Evolutionary conservation across 2,113 vertebrate genomes (phyloP), one percentile per base, ranked within the genome.

Genomic region (Polypterus bichir): DNA sequence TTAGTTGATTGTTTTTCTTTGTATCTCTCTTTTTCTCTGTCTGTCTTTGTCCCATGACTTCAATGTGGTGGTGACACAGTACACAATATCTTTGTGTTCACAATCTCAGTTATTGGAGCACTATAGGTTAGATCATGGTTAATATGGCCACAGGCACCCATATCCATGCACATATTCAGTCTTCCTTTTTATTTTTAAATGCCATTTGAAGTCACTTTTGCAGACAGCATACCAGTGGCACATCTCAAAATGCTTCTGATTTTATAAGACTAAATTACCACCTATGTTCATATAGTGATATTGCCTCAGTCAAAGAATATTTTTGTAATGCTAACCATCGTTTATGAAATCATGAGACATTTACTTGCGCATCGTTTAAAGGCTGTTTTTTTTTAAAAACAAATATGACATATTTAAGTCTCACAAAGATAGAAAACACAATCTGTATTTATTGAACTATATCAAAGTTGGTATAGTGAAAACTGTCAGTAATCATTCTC

Each of bases 281-380:
- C 45, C 47, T 52, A 27, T 52, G 60, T 48, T 49, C 4, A 61
- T 45, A 48, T 44, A 49, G 27, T 51, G 55, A 57, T 10, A 58
- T 49, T 49, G 57, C 62, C 46, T 61, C 59, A 65, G 45, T 45
- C 44, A 8, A 49, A 47, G 55, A 71, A 9, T 66, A 71, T 62
- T 71, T 66, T 59, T 4, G 9, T 66, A 68, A 72, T 59, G 46
- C 61, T 47, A 62, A 64, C 56, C 54, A 65, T 47, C 68, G 70
- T 44, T 63, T 68, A 48, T 59, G 10, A 44, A 60, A 61, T 47
- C 57, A 68, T 64, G 66, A 71, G 59, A 64, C 45, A 7, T 47
- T 71, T 9, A 57, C 49, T 59, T 74, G 67, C 48, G 70, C 71
- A 27, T 27, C 27, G 60, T 74, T 74, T 71, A 48, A 63, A 6